These are phyloP conservation scores for Netelia inedita DNA, from an alignment of 2,888 invertebrate species.

Conservation along the genomic window DNA sequence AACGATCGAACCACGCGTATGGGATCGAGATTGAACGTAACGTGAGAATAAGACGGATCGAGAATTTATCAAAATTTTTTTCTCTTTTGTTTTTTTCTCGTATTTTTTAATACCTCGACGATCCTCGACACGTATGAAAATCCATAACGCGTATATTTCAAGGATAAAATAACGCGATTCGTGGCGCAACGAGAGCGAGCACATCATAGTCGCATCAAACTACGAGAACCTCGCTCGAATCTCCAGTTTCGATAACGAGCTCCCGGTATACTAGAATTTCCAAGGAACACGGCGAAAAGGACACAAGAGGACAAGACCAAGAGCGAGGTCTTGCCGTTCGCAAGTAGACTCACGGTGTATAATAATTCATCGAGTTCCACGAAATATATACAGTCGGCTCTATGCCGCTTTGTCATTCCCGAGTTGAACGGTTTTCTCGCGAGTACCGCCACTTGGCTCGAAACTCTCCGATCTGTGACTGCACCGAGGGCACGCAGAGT, in stretches of 20 bases:
- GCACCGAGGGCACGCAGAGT: slow-evolving; percentile 17
- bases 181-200: background rate
- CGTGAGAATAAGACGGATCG: too few species aligned
- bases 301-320: slow-evolving; percentile 20
- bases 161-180: background rate
- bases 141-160: background rate
- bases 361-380: slow-evolving; percentile 64
- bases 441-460: slow-evolving; percentile 15
- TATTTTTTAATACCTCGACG: background rate
- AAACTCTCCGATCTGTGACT: slow-evolving; percentile 18
- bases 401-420: slow-evolving; percentile 59
- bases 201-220: too few species aligned
- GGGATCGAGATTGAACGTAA: background rate
- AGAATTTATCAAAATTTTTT: too few species aligned
- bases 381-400: slow-evolving; percentile 45
- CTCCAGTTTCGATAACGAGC: slow-evolving; percentile 59
- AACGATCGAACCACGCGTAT: background rate
- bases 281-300: slow-evolving; percentile 45
- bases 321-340: background rate
- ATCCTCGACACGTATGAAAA: background rate
- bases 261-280: slow-evolving; percentile 53
- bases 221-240: slow-evolving; percentile 16
- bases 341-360: slow-evolving; percentile 39
- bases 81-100: background rate
- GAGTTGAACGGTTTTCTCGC: slow-evolving; percentile 58